These are phyloP conservation scores for Eugnorisma glareosa DNA, from an alignment of 2,888 invertebrate species.

Conservation along the genomic window DNA sequence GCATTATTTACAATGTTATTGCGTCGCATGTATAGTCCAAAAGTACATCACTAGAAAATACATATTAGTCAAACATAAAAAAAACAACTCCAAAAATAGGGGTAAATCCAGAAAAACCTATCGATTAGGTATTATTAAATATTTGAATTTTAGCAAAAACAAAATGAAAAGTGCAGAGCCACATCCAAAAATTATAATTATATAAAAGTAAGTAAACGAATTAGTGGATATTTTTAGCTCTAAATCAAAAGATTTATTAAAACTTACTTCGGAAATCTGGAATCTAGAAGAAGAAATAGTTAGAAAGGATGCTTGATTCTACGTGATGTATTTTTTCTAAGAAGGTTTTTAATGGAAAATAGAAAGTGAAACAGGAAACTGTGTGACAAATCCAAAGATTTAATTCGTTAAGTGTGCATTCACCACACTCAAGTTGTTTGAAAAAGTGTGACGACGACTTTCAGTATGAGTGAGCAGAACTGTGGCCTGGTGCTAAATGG, in stretches of 20 bases:
- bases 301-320: constrained; percentile 40
- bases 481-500: not conserved
- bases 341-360: not conserved
- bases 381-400: not conserved
- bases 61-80: constrained; percentile 1
- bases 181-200: constrained; percentile 47
- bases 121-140: constrained; percentile 32
- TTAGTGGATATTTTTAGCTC: constrained; percentile 68
- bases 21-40: constrained; percentile 14
- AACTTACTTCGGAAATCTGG: constrained; percentile 63
- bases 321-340: constrained; percentile 8
- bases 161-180: constrained; percentile 56
- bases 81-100: constrained; percentile 19
- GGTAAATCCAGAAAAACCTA: constrained; percentile 39
- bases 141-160: constrained; percentile 56
- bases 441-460: not conserved
- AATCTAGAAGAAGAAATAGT: constrained; percentile 64
- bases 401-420: not conserved
- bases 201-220: constrained; percentile 58
- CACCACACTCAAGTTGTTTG: not conserved
- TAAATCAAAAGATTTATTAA: constrained; percentile 41
- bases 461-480: not conserved
- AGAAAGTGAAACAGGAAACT: not conserved
- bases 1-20: constrained; percentile 45
- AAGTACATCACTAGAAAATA: constrained; percentile 41